Evolutionary conservation across 2,113 vertebrate species (phyloP), one percentile per base, ranked within the genome.

Genomic region (Furnarius figulus): DNA sequence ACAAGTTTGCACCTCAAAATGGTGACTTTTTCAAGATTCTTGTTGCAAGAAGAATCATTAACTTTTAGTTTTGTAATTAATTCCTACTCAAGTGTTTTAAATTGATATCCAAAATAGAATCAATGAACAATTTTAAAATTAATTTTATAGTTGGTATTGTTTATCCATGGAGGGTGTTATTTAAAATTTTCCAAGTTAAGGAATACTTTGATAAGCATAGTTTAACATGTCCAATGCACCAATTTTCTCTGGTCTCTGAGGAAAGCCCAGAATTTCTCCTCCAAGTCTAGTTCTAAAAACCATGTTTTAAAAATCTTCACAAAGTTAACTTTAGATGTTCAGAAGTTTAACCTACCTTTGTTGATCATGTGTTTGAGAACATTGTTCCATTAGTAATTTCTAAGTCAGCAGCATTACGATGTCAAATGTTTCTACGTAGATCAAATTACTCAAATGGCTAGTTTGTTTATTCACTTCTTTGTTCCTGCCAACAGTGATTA

Each of bases 141-240:
- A 14, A 1, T 40, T 46, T 50, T 66, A 6, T 31, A 42, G n/a
- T 56, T 59, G 24, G 1, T 23, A 31, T 50, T 17, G 3, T 56
- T 79, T 62, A 20, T 44, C 5, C 53, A 2, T 9, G 1, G 2
- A 2, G 1, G 1, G 0, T 20, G 4, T 49, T 82, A 61, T 33
- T 42, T 14, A 40, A 52, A 44, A 22, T 37, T 44, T 74, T 88
- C 55, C 20, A 74, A 78, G 17, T 5, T 68, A 42, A 82, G 6
- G 24, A 25, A 58, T 39, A 49, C 6, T 40, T 53, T 33, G 7
- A 4, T 28, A 75, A 70, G 13, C 12, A 55, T 16, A 66, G 3
- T 12, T 55, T 47, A 62, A 25, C 4, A 39, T 14, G 23, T 83
- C 16, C 16, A 52, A 23, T 10, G 7, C 5, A 53, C 5, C 3